Evolutionary conservation across 2,113 vertebrate species (phyloP).

Genomic region (Psephotus haematonotus): DNA sequence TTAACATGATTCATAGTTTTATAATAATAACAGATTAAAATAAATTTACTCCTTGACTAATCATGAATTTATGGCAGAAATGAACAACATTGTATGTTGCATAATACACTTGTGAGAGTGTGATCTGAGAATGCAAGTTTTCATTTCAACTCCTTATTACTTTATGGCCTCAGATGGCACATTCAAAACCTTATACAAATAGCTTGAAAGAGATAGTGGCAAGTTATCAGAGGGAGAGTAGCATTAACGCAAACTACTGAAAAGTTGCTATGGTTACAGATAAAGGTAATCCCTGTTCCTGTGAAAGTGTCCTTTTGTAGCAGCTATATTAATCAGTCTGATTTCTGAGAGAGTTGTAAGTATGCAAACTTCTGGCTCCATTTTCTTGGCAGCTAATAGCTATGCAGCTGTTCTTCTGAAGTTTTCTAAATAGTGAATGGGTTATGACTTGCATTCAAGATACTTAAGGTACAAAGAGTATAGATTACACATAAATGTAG

Average conservation of each 20-base stretch:
- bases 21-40: background rate
- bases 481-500: background rate
- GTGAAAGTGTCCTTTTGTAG: slow-evolving; percentile 43
- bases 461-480: background rate
- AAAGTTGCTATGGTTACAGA: slow-evolving; percentile 66
- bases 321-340: slow-evolving; percentile 45
- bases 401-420: background rate
- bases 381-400: slow-evolving; percentile 23
- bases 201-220: slow-evolving; percentile 29
- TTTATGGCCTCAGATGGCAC: background rate
- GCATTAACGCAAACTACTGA: slow-evolving; percentile 45
- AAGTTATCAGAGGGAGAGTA: slow-evolving; percentile 41
- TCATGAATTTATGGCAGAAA: slow-evolving; percentile 13
- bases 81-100: background rate
- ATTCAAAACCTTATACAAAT: slow-evolving; percentile 13
- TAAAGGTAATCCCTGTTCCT: slow-evolving; percentile 57
- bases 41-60: background rate
- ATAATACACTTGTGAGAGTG: background rate
- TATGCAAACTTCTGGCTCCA: background rate
- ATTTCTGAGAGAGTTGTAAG: slow-evolving; percentile 19
- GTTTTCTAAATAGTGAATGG: background rate
- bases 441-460: background rate
- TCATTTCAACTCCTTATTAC: background rate
- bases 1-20: too few species aligned
- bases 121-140: background rate